A percentile compares a stretch with the other conserved stretches of the same genome.
phyloP scores from a whole-genome alignment of 2,888 invertebrate genomes.

The Drosophila cognata region DNA sequence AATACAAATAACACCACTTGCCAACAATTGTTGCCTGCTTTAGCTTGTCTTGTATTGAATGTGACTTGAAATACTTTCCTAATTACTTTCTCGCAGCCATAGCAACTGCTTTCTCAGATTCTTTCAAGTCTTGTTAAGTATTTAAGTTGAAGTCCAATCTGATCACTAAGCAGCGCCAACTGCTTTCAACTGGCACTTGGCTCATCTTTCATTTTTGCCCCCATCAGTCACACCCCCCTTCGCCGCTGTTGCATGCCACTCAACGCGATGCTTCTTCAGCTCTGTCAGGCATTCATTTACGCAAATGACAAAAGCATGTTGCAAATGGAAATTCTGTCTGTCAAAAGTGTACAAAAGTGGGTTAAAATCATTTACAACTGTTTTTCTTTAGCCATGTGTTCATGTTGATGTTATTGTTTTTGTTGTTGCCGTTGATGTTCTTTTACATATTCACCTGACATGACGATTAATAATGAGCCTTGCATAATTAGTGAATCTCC shows the following conservation, averaged over 20 bases:
- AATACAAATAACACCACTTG: not conserved
- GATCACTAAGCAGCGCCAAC: constrained; percentile 15
- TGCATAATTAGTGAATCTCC: constrained; percentile 64
- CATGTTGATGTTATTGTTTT: constrained; percentile 11
- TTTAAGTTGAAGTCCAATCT: not conserved
- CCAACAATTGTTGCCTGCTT: not conserved
- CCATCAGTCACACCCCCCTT: not conserved
- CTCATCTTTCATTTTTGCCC: not conserved
- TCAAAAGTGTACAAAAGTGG: constrained; percentile 66
- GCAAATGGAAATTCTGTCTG: constrained; percentile 72
- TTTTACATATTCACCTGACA: constrained; percentile 54
- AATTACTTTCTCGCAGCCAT: not conserved
- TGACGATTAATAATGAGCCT: constrained; percentile 66
- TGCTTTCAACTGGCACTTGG: constrained; percentile 40
- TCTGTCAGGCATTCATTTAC: constrained; percentile 67
- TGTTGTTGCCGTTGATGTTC: constrained; percentile 16
- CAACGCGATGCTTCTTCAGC: constrained; percentile 3
- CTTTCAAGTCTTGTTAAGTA: not conserved
- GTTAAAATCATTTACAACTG: constrained; percentile 70
- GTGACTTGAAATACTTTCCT: not conserved
- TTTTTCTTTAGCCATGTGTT: constrained; percentile 21
- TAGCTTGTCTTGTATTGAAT: no score
- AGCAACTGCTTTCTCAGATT: not conserved
- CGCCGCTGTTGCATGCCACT: constrained; percentile 4
- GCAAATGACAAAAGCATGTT: constrained; percentile 78